phyloP scores from a whole-genome alignment of 64 coral and sea anemone species.

The Actinia equina region DNA sequence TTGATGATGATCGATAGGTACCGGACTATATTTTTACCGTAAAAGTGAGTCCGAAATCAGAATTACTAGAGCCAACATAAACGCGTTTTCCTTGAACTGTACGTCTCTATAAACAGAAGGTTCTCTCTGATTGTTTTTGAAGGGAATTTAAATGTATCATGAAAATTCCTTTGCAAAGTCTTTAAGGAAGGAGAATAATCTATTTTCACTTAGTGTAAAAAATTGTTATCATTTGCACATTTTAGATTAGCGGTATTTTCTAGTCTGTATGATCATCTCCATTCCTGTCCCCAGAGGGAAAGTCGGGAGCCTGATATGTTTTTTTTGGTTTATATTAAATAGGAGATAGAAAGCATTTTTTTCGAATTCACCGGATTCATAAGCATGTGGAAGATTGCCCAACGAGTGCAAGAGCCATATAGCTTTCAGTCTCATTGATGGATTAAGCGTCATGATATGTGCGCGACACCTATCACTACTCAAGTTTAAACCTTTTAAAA shows the following conservation, averaged over 20 bases:
- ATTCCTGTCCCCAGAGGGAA: no score
- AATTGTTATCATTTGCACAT: neutral
- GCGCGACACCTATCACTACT: neutral
- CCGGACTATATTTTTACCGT: neutral
- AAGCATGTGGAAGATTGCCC: neutral
- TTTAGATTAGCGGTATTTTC: neutral
- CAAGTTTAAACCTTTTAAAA: no score
- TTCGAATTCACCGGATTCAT: neutral
- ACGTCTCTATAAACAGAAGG: neutral
- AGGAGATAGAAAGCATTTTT: neutral
- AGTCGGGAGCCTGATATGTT: neutral
- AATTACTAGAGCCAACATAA: neutral
- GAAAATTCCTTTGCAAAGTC: neutral
- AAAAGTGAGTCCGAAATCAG: neutral
- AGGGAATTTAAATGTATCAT: neutral
- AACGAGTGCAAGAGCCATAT: neutral
- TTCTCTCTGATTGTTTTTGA: neutral
- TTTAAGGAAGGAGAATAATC: neutral
- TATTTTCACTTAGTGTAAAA: neutral
- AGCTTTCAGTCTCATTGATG: neutral
- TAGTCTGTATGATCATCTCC: neutral
- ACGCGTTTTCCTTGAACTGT: neutral
- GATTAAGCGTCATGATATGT: neutral
- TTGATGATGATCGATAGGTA: neutral
- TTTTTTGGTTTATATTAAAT: neutral